Evolutionary conservation across 2,113 vertebrate genomes (phyloP), one percentile per base, ranked within the genome.

Genomic region (Clupea harengus): DNA sequence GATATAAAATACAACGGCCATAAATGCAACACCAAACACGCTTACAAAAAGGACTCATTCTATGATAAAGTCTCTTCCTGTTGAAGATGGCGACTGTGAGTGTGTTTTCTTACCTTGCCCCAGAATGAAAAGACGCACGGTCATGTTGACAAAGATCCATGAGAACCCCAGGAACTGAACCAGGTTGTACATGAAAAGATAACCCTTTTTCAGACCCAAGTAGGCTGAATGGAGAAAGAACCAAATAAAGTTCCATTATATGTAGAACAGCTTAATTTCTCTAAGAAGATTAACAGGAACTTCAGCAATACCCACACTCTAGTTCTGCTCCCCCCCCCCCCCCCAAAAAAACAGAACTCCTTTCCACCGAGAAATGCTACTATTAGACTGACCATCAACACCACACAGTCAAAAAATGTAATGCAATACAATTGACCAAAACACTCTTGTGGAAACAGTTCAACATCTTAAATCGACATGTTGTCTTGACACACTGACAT

Each of bases 111-210:
- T 91, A 95, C 98, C 98, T 97, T 96, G 94, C 83, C 96, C 96
- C 28, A 99, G 93, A 86, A 98, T 97, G 86, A 97, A 95, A 60
- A 99, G 95, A 8, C 98, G 96, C 83, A 99, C 96, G 0, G 97
- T 98, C 97, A 99, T 96, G 93, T 98, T 99, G 90, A 97, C 94
- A 89, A 99, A 99, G 90, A 99, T 96, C 98, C 98, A 99, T 5
- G 98, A 99, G 93, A 97, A 99, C 46, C 98, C 97, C 90, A 99
- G 91, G 88, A 99, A 99, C 93, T 99, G 98, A 2, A 99, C 97
- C 6, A 99, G 93, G 87, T 99, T 99, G 83, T 99, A 99, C 88
- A 97, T 93, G 84, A 98, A 94, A 81, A 99, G 90, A 89, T 96
- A 97, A 22, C 95, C 96, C 72, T 95, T 97, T 94, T 95, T 97